Evolutionary conservation across 2,797 vertebrate species (phyloP), one percentile per base, ranked within the genome.

Genomic region (Channa striata): DNA sequence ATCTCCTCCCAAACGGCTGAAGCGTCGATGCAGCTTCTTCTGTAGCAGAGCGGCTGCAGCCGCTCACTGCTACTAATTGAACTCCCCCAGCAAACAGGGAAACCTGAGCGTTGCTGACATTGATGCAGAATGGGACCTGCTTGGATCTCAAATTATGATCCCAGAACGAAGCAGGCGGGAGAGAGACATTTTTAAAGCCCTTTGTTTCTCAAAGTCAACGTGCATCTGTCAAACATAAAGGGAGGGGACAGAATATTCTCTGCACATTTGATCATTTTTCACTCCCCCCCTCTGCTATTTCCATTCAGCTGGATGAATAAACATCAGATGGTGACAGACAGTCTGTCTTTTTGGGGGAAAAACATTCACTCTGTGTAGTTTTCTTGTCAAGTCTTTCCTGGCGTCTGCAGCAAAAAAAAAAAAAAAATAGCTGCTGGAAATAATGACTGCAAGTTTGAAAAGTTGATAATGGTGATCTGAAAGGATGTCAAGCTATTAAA

Each of bases 391-490:
- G 65, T 68, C 51, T 86, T 58, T 77, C 52, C 53, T 34, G 47
- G 62, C 43, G 51, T 74, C 67, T 64, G 68, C 47, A 30, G 68
- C 60, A 73, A 59, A 74, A 46, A 39, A 37, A 40, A 40, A 40
- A 40, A 14, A 40, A 16, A 40, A 40, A 71, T 70, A 70, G 58
- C 82, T 88, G 72, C 70, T 84, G 85, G 83, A 87, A 89, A 90
- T 89, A 86, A 91, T 86, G 72, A 86, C 70, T 78, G 68, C 50
- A 63, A 77, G 73, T 89, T 84, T 87, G 82, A 89, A 80, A 87
- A 82, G 86, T 81, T 89, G 87, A 90, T 91, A 87, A 89, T 87
- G 76, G 82, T 50, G 40, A 84, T 91, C 86, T 88, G 77, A 90
- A 86, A 87, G 77, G 81, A 84, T 80, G 86, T 78, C 72, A 81